Base-by-base conservation (phyloP, 2,113 vertebrate species). In the Centropus bengalensis region DNA sequence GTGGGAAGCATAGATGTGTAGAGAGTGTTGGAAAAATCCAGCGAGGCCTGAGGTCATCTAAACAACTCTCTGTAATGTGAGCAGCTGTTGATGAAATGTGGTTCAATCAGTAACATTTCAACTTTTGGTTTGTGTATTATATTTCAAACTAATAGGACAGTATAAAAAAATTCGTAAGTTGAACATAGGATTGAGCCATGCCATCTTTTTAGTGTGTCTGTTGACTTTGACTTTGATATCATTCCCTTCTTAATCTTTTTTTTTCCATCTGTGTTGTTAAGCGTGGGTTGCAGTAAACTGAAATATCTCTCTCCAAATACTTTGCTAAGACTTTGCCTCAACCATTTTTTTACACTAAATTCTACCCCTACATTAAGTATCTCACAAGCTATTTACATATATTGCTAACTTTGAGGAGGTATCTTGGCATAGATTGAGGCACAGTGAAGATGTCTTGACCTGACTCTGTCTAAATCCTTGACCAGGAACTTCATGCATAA, bases 121-220 rank as follows among this genome's bases (percentile, higher is more conserved):
- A 26, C 14, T 82, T 89, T 59, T 44, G 4, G 54, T 75, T 77
- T 58, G 70, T 77, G 38, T 77, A 67, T 86, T 59, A 27, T 23
- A 74, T 71, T 96, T 92, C 81, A 86, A 86, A 88, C 88, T 91
- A 89, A 89, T 78, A 89, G 32, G 45, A 30, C 28, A 59, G 17
- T 52, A 91, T 88, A 71, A 92, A 94, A 45, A 59, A 90, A 30
- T 78, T 24, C 28, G 32, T 45, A 86, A 80, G 23, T 38, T 83
- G 33, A 92, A 58, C 23, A 12, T 70, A 70, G 38, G 36, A 59
- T 28, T 67, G 55, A 68, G 42, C 36, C n/a, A 28, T 81, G 21
- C 21, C 2, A 20, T 55, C 88, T 83, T 83, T 63, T 22, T 66
- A 24, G 7, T 73, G 7, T 51, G 18, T 76, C n/a, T 80, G 18